Evolutionary conservation across 2,797 vertebrate genomes (phyloP).

Genomic region (Tokudaia muenninki): DNA sequence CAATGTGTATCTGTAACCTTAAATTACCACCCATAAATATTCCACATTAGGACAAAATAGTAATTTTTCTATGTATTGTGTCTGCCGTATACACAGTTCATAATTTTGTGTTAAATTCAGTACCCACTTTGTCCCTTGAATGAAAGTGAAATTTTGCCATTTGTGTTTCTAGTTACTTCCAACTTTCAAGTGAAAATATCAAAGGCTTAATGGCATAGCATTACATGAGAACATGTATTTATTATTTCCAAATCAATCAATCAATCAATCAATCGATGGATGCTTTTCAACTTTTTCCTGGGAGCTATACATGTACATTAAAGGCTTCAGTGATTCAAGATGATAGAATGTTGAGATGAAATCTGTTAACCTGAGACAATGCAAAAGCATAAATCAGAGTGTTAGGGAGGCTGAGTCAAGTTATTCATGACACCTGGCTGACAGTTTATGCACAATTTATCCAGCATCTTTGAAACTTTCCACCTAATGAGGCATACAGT

Average conservation of each 20-base stretch:
- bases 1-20: conserved; percentile 60
- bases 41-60: conserved; percentile 57
- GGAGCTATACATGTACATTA: not conserved
- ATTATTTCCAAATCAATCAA: not conserved
- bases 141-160: not conserved
- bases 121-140: not conserved
- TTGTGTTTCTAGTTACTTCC: not conserved
- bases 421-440: conserved; percentile 51
- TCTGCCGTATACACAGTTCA: conserved; percentile 44
- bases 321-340: not conserved
- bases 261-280: not conserved
- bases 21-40: conserved; percentile 74
- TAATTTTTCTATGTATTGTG: conserved; percentile 38
- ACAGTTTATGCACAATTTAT: conserved; percentile 61
- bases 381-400: not conserved
- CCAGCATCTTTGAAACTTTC: conserved; percentile 60
- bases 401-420: not conserved
- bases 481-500: conserved; percentile 85
- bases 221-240: not conserved
- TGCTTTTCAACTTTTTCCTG: not conserved
- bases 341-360: not conserved
- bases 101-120: not conserved
- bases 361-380: not conserved
- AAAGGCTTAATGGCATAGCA: not conserved
- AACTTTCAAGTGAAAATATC: not conserved